Percentiles rank a stretch among this genome's conserved stretches.
These are phyloP conservation scores for Pyrrhosoma nymphula DNA, from an alignment of 2,888 invertebrate species.

Conservation along the genomic window DNA sequence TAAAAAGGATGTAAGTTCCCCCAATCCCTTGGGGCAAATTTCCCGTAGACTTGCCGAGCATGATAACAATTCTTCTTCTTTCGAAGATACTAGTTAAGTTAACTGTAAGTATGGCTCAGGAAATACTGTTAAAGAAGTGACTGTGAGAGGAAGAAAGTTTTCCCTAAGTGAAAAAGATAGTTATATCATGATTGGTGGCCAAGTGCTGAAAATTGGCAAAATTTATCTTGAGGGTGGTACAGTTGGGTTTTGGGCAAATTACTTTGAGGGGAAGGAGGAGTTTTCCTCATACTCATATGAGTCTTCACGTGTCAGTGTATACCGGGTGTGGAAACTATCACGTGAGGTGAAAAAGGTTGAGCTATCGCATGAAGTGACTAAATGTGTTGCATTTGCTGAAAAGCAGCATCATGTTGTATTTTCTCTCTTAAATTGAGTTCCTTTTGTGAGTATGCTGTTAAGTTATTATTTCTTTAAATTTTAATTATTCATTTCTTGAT, in stretches of 20 bases:
- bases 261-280: not conserved
- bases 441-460: not conserved
- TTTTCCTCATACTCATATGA: not conserved
- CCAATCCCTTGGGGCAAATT: not conserved
- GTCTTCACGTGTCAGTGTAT: not conserved
- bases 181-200: not conserved
- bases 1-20: no score
- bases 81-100: not conserved
- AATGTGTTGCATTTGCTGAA: not conserved
- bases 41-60: not conserved
- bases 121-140: not conserved
- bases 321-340: not conserved
- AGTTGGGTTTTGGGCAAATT: not conserved
- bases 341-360: not conserved
- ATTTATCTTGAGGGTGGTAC: not conserved
- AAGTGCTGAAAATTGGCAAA: not conserved
- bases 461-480: not conserved
- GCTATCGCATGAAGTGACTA: not conserved
- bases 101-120: not conserved
- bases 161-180: not conserved
- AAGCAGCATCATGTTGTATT: not conserved
- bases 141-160: not conserved
- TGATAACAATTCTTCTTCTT: not conserved
- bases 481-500: not conserved
- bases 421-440: not conserved